Evolutionary conservation across 2,888 invertebrate species (phyloP), one percentile per base, ranked within the genome.

Genomic region (Lepidonotus clava): DNA sequence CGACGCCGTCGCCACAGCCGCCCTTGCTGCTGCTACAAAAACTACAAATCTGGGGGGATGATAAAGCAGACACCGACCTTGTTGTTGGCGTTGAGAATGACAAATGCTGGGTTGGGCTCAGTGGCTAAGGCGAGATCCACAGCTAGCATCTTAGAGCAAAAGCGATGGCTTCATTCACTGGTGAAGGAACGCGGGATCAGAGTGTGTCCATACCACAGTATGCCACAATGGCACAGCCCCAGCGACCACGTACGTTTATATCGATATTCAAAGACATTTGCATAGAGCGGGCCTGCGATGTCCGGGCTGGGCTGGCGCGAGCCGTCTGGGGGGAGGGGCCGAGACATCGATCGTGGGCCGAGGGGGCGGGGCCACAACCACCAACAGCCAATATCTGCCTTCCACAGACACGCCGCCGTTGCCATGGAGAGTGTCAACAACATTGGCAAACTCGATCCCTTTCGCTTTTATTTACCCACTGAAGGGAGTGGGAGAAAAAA

Each of bases 401-500:
- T 41, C 80, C 41, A 80, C 80, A 51, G 80, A 51, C 80, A 46
- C 28, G 41, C 51, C 51, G 80, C 28, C 80, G 80, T 80, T 80
- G 46, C 51, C 80, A 80, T 80, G 80, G 80, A 80, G 80, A 80
- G 24, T 46, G 80, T 80, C 80, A 80, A 80, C 80, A 80, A 80
- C 41, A 46, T 41, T 14, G 32, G 18, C 76, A 4, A 5, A 38
- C 76, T 38, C n/a, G 76, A 76, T 76, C 76, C 76, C 40, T 76
- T 40, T 40, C 76, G 32, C 38, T 36, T 71, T 34, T 76, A 21
- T 76, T 76, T 40, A 40, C 38, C 76, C 76, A 40, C 38, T 76
- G 80, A 46, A 46, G 24, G 41, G 28, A 14, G 80, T 14, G 51
- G 51, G 14, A 18, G 41, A 18, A 36, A 71, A 6, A n/a, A 71